phyloP scores from a whole-genome alignment of 2,888 invertebrate species.

The Piscicola geometra region DNA sequence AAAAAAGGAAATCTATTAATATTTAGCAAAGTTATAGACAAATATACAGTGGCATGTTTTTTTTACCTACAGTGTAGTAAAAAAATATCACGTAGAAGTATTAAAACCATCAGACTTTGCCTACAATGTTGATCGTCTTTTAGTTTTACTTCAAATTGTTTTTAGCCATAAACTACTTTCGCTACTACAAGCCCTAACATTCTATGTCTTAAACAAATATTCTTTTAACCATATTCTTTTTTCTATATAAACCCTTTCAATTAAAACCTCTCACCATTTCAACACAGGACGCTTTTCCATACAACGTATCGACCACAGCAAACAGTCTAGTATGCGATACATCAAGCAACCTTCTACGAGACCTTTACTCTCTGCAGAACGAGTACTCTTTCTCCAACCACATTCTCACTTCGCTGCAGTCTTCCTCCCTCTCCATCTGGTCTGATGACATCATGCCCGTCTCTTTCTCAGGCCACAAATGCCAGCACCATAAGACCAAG shows the following conservation, averaged over 20 bases:
- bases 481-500: slow-evolving; percentile 6
- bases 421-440: neutral
- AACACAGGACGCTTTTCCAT: slow-evolving; percentile 11
- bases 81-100: too few species aligned
- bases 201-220: too few species aligned
- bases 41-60: too few species aligned
- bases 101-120: too few species aligned
- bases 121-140: too few species aligned
- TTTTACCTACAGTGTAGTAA: too few species aligned
- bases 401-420: neutral
- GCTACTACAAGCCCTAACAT: too few species aligned
- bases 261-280: neutral
- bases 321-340: slow-evolving; percentile 31
- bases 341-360: slow-evolving; percentile 19
- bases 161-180: too few species aligned
- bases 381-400: slow-evolving; percentile 2
- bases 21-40: too few species aligned
- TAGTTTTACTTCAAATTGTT: too few species aligned
- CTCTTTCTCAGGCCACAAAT: slow-evolving; percentile 17
- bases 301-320: neutral
- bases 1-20: too few species aligned
- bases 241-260: neutral
- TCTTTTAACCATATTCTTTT: neutral
- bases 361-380: neutral
- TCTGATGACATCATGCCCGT: slow-evolving; percentile 23